Percentiles rank a stretch among this genome's conserved stretches.
Conservation (phyloP, 2,113 vertebrate genomes). For the Tauraco erythrolophus region DNA sequence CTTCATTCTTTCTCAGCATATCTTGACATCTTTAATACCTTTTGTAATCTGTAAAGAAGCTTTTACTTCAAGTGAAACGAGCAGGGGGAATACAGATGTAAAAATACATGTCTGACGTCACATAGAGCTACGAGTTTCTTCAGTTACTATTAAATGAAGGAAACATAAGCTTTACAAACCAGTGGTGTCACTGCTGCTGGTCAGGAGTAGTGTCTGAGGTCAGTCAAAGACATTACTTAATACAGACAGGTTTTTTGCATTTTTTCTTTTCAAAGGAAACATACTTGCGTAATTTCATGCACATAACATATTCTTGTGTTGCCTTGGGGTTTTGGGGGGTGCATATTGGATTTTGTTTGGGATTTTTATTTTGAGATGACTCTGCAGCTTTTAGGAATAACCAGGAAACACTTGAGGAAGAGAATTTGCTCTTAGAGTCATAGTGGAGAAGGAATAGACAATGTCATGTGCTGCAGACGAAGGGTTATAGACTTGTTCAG, state of each 20-base stretch:
- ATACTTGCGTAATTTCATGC: background rate
- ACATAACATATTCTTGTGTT: background rate
- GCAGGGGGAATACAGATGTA: background rate
- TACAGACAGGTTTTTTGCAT: accelerated
- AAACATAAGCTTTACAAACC: background rate
- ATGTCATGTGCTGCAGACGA: background rate
- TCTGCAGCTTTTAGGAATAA: background rate
- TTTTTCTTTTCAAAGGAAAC: background rate
- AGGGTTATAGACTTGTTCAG: background rate
- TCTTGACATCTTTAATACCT: background rate
- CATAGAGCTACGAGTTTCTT: background rate
- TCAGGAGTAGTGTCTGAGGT: background rate
- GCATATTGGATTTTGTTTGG: background rate
- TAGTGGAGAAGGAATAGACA: background rate
- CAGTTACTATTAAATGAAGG: background rate
- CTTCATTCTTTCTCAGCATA: background rate
- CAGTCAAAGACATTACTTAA: background rate
- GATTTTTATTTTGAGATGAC: background rate
- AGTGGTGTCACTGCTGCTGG: background rate
- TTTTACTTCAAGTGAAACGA: background rate
- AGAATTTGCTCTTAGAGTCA: background rate
- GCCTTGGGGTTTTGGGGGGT: background rate
- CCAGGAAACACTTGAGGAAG: background rate
- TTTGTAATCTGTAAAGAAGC: background rate
- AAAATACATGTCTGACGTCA: background rate